Base-by-base conservation (phyloP, 2,888 invertebrate genomes). In the Malachius bipustulatus region DNA sequence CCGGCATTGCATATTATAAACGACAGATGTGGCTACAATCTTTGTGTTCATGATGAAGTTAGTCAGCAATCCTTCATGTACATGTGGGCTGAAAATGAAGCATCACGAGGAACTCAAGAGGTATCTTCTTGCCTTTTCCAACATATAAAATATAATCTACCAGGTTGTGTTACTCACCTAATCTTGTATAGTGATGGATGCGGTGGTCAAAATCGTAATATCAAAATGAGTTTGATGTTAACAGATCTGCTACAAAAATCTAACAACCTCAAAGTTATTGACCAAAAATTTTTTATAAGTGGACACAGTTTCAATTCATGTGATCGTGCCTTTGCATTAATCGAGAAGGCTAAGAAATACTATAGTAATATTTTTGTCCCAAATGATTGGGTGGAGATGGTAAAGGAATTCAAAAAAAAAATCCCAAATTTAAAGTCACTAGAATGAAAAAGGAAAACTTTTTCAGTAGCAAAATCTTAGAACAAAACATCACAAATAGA, bases 301-400 rank as follows among this genome's bases (percentile, higher is more conserved):
- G 29, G 29, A 8, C 29, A 28, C 29, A n/a, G 9, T n/a, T 28
- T 28, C 11, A n/a, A 8, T 28, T 28, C 6, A 11, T 28, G 29
- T 28, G 29, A 28, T 28, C 29, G 11, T n/a, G 11, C 8, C 11
- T 28, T 28, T 28, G 29, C 11, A 8, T 8, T 67, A 66, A 41
- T 69, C 70, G 42, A 14, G 46, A 47, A 30, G 37, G 4, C 24
- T 8, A 10, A 14, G 4, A 34, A 34, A 26, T 16, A 12, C 27
- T n/a, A n/a, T n/a, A 4, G 16, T 28, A 11, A 33, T n/a, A 16
- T 11, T 28, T 28, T 28, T 28, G 11, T 28, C 11, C 29, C 11
- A 6, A 11, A 28, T n/a, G 9, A 28, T 11, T 28, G 29, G 29
- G 4, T 28, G 29, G 10, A n/a, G 6, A 28, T 28, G 29, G 11